phyloP scores from a whole-genome alignment of 2,888 invertebrate species.

The Perizoma flavofasciatum region DNA sequence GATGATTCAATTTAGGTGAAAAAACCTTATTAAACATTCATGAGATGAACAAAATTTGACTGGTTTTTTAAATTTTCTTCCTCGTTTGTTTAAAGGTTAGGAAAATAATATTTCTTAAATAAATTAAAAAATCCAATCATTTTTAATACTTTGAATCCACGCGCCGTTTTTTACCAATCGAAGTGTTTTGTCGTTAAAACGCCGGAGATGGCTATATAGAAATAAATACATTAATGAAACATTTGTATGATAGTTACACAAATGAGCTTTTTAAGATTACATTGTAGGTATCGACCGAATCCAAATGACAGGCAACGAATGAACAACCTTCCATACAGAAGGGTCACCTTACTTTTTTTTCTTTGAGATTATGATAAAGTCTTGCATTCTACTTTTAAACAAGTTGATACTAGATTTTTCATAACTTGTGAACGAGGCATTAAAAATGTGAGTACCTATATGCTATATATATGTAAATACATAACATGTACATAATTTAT shows the following conservation, averaged over 20 bases:
- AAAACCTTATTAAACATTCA: no score
- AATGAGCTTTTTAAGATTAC: constrained; percentile 32
- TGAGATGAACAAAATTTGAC: no score
- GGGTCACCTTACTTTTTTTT: neutral
- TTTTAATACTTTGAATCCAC: constrained; percentile 6
- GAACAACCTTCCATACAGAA: neutral
- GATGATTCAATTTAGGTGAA: neutral
- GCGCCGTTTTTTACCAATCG: constrained; percentile 22
- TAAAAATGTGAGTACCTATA: no score
- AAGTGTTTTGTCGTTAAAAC: constrained; percentile 29
- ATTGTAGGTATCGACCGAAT: constrained; percentile 22
- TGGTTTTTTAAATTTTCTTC: no score
- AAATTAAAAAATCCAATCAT: constrained; percentile 1
- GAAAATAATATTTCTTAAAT: neutral
- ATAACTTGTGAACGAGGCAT: no score
- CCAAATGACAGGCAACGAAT: constrained; percentile 11
- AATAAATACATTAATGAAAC: constrained; percentile 36
- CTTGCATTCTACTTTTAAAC: no score
- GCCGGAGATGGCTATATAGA: constrained; percentile 27
- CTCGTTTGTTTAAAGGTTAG: neutral
- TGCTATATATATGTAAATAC: no score
- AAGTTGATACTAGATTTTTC: no score
- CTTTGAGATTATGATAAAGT: neutral
- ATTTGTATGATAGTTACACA: constrained; percentile 33
- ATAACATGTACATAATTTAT: neutral